Conservation (phyloP, 2,797 vertebrate species). For the Amniataba percoides region DNA sequence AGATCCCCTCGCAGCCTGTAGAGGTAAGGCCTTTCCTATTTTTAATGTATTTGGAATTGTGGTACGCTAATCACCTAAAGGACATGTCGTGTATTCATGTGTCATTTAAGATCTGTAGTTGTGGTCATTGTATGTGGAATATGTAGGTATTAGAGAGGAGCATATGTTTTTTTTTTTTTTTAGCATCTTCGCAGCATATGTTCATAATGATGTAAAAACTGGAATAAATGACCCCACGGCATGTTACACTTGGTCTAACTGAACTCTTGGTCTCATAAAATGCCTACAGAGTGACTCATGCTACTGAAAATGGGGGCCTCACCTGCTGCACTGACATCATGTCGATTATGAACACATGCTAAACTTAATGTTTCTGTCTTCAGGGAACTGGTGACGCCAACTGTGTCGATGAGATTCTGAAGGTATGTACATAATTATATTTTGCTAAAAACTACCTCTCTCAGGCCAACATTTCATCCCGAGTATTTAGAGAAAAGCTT, state of each 20-base stretch:
- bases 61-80: neutral
- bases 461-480: neutral
- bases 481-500: slow-evolving; percentile 8
- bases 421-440: slow-evolving; percentile 85
- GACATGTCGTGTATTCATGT: neutral
- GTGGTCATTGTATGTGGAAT: neutral
- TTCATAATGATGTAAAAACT: slow-evolving; percentile 41
- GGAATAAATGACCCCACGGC: slow-evolving; percentile 24
- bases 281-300: slow-evolving; percentile 53
- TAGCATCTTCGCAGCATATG: neutral
- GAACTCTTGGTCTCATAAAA: slow-evolving; percentile 45
- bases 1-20: slow-evolving; percentile 94
- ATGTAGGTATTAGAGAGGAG: neutral
- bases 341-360: slow-evolving; percentile 46
- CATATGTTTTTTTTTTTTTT: too few species aligned
- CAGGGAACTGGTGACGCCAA: slow-evolving; percentile 95
- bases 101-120: neutral
- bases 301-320: slow-evolving; percentile 53
- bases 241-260: slow-evolving; percentile 20
- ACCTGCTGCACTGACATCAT: slow-evolving; percentile 47
- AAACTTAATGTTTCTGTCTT: slow-evolving; percentile 65
- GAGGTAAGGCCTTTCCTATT: slow-evolving; percentile 86
- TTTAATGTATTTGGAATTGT: neutral
- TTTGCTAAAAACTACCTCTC: neutral
- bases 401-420: slow-evolving; percentile 98